Conservation (phyloP, 2,888 invertebrate genomes). For the Drosophila quinaria region DNA sequence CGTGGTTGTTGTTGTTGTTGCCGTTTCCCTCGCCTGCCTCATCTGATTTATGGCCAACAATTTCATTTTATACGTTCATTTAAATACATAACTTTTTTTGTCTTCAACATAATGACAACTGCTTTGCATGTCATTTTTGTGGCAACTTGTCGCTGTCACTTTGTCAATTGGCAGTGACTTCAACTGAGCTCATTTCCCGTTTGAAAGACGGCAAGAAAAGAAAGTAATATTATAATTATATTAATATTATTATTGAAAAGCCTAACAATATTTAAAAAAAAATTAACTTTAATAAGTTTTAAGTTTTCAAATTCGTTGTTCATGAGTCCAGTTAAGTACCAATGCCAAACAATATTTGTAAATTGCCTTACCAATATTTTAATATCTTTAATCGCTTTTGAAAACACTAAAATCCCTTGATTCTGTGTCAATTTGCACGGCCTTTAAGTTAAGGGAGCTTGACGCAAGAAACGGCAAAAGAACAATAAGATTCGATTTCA, state of each 20-base stretch:
- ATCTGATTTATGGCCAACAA: conserved; percentile 70
- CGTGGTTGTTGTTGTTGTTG: conserved; percentile 37
- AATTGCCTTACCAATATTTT: background rate
- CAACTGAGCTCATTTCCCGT: conserved; percentile 5
- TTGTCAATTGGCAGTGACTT: conserved; percentile 38
- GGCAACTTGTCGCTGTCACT: conserved; percentile 64
- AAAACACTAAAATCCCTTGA: conserved; percentile 3
- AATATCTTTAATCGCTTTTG: background rate
- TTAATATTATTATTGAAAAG: background rate
- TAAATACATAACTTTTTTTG: conserved; percentile 32
- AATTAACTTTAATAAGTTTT: background rate
- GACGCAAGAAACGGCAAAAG: conserved; percentile 20
- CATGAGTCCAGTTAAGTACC: background rate
- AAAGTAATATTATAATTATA: conserved; percentile 6
- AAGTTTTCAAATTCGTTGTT: background rate
- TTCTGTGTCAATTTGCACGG: conserved; percentile 34
- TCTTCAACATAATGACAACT: conserved; percentile 69
- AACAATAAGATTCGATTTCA: conserved; percentile 63
- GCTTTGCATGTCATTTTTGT: conserved; percentile 75
- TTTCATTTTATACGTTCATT: conserved; percentile 57
- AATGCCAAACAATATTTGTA: background rate
- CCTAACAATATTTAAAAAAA: background rate
- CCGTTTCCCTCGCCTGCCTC: conserved; percentile 30
- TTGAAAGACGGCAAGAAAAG: background rate
- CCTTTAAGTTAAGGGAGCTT: conserved; percentile 24